Base-by-base conservation (phyloP, 2,113 vertebrate species). In the Epinephelus lanceolatus region DNA sequence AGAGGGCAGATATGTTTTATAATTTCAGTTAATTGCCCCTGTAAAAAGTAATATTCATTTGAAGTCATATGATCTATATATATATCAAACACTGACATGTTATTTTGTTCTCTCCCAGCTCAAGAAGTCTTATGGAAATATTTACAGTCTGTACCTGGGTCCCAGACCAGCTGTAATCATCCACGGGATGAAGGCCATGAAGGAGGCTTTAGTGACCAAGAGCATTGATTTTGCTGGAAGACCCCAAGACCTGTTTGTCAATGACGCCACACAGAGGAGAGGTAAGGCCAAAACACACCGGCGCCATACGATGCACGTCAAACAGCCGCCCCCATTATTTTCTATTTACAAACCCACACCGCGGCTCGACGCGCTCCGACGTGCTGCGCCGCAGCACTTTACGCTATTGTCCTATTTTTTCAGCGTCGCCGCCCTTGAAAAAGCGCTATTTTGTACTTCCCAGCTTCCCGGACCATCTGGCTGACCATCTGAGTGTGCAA, bases 111-210 rank as follows among this genome's bases (percentile, higher is more conserved):
- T 61, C 33, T 75, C 7, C 2, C 78, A 95, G 95, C 61, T 95
- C 61, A 91, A 86, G 23, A 81, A 90, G 73, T 47, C 68, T 2
- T 94, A 95, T 87, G 95, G 95, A 55, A 84, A 92, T 1, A 68
- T 95, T 70, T 95, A 94, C 90, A 94, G 92, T 45, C 0, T 95
- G 19, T 94, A 68, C 74, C 11, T 95, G 0, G 94, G 94, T 13
- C 37, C 40, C n/a, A 94, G 19, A 78, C 93, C 94, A 45, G 81
- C 62, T 17, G 88, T 95, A 0, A 15, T 95, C 62, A 42, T 95
- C 61, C 90, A 37, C 27, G 91, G 93, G 21, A 12, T 90, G 2
- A 77, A 93, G 61, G 86, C 85, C 25, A 83, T 95, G 8, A 95
- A 91, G 67, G 94, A 94, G 53, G 93, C 93, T 13, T 63, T 95